phyloP scores from a whole-genome alignment of 2,888 invertebrate genomes.

The Tinea semifulvella region DNA sequence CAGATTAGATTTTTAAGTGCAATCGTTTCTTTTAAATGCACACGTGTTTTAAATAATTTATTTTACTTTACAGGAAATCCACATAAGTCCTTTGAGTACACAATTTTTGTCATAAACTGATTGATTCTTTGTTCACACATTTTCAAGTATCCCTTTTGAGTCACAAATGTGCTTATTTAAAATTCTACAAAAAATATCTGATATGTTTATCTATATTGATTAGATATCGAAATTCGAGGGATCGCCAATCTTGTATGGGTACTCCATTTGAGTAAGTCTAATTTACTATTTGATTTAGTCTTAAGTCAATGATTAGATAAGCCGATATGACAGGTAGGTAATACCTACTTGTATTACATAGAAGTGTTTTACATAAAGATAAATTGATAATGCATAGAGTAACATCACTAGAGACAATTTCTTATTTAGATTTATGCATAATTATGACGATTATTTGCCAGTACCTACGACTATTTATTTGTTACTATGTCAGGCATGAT shows the following conservation, averaged over 20 bases:
- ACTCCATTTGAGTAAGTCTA: background rate
- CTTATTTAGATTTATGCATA: background rate
- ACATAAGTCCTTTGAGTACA: too few species aligned
- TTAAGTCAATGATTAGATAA: constrained; percentile 11
- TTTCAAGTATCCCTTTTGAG: background rate
- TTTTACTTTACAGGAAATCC: too few species aligned
- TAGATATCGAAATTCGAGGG: constrained; percentile 54
- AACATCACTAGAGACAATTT: background rate
- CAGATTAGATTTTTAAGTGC: too few species aligned
- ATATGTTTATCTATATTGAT: constrained; percentile 53
- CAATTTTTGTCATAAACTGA: too few species aligned
- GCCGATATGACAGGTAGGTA: background rate
- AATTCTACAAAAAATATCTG: constrained; percentile 39
- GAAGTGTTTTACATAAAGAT: background rate
- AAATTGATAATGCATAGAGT: constrained; percentile 4
- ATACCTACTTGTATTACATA: constrained; percentile 9
- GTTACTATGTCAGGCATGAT: too few species aligned
- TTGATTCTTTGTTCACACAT: too few species aligned
- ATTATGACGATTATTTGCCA: too few species aligned
- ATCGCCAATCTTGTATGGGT: constrained; percentile 25
- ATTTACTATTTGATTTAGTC: constrained; percentile 7
- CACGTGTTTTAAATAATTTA: too few species aligned
- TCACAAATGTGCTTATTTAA: constrained; percentile 5
- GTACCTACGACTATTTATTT: too few species aligned
- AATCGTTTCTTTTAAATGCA: too few species aligned